Evolutionary conservation across 2,113 vertebrate species (phyloP).

Genomic region (Mixornis gularis): DNA sequence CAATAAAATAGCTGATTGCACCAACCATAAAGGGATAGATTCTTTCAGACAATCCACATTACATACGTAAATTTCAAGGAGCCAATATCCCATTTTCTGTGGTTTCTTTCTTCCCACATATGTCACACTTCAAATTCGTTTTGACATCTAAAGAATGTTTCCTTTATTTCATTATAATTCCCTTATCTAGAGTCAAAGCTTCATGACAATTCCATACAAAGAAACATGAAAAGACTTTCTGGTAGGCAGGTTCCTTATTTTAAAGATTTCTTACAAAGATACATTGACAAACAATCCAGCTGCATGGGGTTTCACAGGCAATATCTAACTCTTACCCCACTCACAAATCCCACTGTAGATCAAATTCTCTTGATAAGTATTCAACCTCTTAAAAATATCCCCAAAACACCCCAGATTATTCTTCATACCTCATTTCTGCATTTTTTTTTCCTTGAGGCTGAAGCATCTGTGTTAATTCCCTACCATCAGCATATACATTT

Average conservation of each 20-base stretch:
- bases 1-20: slow-evolving; percentile 49
- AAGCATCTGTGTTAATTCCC: neutral
- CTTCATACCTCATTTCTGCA: neutral
- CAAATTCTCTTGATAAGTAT: neutral
- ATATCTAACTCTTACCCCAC: neutral
- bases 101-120: slow-evolving; percentile 28
- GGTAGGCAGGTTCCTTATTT: slow-evolving; percentile 39
- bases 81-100: slow-evolving; percentile 55
- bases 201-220: slow-evolving; percentile 52
- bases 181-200: slow-evolving; percentile 59
- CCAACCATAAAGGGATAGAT: slow-evolving; percentile 26
- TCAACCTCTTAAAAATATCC: neutral
- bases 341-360: neutral
- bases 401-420: neutral
- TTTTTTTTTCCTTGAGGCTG: neutral
- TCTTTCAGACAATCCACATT: slow-evolving; percentile 48
- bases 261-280: slow-evolving; percentile 41
- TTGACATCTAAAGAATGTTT: slow-evolving; percentile 66
- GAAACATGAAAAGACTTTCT: slow-evolving; percentile 51
- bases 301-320: slow-evolving; percentile 3
- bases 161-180: slow-evolving; percentile 65
- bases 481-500: neutral
- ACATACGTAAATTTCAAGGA: slow-evolving; percentile 60
- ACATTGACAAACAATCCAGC: slow-evolving; percentile 5
- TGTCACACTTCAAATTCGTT: slow-evolving; percentile 62